Conservation (phyloP, 2,113 vertebrate species). For the Caracal caracal region DNA sequence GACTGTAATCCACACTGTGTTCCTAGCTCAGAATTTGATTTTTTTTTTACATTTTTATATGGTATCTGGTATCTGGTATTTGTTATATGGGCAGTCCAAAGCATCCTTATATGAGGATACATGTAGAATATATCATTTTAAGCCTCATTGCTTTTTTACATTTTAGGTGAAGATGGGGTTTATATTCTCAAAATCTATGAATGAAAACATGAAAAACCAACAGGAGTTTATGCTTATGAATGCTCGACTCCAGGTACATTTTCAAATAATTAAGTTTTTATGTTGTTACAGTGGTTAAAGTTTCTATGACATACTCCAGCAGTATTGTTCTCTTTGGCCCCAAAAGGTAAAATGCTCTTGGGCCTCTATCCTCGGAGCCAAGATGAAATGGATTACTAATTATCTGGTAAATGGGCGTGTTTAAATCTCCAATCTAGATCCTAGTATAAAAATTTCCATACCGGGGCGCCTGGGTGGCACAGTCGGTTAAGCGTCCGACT, state of each 20-base stretch:
- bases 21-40: background rate
- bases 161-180: slow-evolving; percentile 87
- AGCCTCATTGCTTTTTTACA: background rate
- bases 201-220: slow-evolving; percentile 89
- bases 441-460: background rate
- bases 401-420: background rate
- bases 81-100: background rate
- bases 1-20: background rate
- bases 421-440: slow-evolving; percentile 17
- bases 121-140: background rate
- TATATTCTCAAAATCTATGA: slow-evolving; percentile 89
- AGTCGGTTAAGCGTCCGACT: no score
- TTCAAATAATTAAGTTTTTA: slow-evolving; percentile 44
- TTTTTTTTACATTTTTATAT: background rate
- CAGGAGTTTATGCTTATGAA: slow-evolving; percentile 91
- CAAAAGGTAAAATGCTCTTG: background rate
- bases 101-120: background rate
- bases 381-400: background rate
- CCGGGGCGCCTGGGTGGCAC: no score
- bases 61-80: background rate
- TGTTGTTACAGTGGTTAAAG: background rate
- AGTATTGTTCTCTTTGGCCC: background rate
- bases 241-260: slow-evolving; percentile 88
- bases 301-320: background rate
- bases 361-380: background rate